These are phyloP conservation scores for Prosopocoilus inquinatus DNA, from an alignment of 2,888 invertebrate genomes.

Conservation along the genomic window DNA sequence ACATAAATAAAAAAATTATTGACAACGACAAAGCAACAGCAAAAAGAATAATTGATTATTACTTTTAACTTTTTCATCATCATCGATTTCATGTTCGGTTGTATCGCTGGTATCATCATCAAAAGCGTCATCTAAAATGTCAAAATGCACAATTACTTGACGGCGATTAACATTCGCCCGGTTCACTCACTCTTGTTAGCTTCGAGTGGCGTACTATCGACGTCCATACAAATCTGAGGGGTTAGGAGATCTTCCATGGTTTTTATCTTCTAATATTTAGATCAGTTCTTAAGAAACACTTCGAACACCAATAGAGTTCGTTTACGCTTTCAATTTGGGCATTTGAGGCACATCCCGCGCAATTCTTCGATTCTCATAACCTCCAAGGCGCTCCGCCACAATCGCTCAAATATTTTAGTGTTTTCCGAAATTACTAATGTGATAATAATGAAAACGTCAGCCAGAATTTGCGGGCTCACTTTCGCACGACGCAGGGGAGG, in stretches of 20 bases:
- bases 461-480: too few relatives aligned
- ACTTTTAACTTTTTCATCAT: constrained; percentile 26
- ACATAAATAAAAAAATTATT: constrained; percentile 1
- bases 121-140: constrained; percentile 12
- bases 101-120: constrained; percentile 17
- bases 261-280: too few relatives aligned
- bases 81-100: constrained; percentile 13
- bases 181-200: constrained; percentile 17
- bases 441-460: too few relatives aligned
- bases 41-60: constrained; percentile 6
- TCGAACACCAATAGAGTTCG: background rate
- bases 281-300: too few relatives aligned
- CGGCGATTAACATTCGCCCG: constrained; percentile 3
- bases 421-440: too few relatives aligned
- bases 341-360: background rate
- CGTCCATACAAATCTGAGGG: constrained; percentile 47
- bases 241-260: constrained; percentile 35
- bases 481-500: too few relatives aligned
- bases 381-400: background rate
- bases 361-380: background rate
- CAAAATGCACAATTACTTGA: constrained; percentile 5
- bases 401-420: background rate
- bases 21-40: background rate
- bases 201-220: constrained; percentile 37
- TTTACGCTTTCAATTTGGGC: constrained; percentile 1